Conservation (phyloP, 2,888 invertebrate genomes). For the Thera obeliscata region DNA sequence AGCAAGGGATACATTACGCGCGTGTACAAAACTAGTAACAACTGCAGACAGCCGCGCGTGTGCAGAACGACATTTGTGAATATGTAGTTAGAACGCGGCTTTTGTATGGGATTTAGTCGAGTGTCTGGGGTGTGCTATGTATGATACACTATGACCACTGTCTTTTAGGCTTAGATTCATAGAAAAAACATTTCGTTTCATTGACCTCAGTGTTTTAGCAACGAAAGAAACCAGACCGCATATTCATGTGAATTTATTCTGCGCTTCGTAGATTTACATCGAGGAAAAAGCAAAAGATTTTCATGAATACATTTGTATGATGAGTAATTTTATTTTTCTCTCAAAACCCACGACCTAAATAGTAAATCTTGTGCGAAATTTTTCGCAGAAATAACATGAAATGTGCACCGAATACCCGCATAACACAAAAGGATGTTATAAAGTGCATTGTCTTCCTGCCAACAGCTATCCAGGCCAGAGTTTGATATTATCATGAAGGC, state of each 20-base stretch:
- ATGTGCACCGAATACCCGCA: slow-evolving; percentile 6
- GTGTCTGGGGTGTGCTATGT: no score
- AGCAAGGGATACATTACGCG: no score
- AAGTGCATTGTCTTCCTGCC: slow-evolving; percentile 17
- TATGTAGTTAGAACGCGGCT: no score
- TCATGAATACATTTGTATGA: not conserved
- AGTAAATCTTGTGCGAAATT: not conserved
- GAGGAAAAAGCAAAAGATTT: not conserved
- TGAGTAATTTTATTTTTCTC: not conserved
- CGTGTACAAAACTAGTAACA: no score
- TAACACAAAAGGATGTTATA: slow-evolving; percentile 2
- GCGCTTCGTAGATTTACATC: no score
- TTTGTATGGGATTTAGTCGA: no score
- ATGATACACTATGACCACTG: no score
- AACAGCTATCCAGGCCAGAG: slow-evolving; percentile 5
- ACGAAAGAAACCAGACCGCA: not conserved
- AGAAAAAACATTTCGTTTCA: no score
- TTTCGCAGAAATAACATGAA: not conserved
- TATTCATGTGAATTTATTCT: not conserved
- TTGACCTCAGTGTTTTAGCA: not conserved
- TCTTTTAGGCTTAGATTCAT: no score
- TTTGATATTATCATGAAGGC: slow-evolving; percentile 8
- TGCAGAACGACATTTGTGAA: no score
- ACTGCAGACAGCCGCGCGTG: no score
- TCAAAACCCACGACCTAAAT: not conserved